Base-by-base conservation (phyloP, 2,797 vertebrate genomes). In the Microchirus variegatus region DNA sequence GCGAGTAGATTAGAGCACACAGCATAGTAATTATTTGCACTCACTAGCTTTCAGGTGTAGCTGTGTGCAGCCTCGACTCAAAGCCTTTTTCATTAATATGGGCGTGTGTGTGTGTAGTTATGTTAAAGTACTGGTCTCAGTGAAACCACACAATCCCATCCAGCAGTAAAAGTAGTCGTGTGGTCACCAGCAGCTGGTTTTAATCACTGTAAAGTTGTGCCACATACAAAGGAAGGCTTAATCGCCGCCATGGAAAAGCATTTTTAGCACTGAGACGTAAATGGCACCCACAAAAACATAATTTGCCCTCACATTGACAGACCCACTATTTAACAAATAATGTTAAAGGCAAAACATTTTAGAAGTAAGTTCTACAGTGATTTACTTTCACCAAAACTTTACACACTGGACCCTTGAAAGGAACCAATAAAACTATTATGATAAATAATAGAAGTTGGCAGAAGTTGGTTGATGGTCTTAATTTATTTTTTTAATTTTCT, bases 101-200 rank as follows among this genome's bases (percentile, higher is more conserved):
- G 52, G 36, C 13, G 51, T 53, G 48, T 55, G 22, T 31, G 1
- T 26, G 22, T 53, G 63, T 56, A 10, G 26, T 59, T 56, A 41
- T 59, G 57, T 66, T 70, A 68, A 75, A 73, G 35, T 64, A 51
- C 49, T 59, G 13, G 63, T 55, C 63, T 58, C 37, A 43, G 52
- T 56, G 16, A 4, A 18, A 62, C 50, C 40, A 19, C 61, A 49
- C 44, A 37, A 51, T 53, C 49, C 16, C 47, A 35, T 7, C 38
- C 43, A 77, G 72, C 53, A 50, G 59, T 76, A 47, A 68, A 78
- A 65, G 40, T 61, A 74, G 75, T 73, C 73, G 79, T 70, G 75
- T 70, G 80, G 67, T 75, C 19, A 75, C 60, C 40, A 71, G 62
- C 74, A 73, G 79, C 77, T 80, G 86, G 69, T 87, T 84, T 76